Percentiles rank a stretch among this genome's conserved stretches.
These are phyloP conservation scores for Dinoponera quadriceps DNA, from an alignment of 1,140 invertebrate species.

Conservation along the genomic window DNA sequence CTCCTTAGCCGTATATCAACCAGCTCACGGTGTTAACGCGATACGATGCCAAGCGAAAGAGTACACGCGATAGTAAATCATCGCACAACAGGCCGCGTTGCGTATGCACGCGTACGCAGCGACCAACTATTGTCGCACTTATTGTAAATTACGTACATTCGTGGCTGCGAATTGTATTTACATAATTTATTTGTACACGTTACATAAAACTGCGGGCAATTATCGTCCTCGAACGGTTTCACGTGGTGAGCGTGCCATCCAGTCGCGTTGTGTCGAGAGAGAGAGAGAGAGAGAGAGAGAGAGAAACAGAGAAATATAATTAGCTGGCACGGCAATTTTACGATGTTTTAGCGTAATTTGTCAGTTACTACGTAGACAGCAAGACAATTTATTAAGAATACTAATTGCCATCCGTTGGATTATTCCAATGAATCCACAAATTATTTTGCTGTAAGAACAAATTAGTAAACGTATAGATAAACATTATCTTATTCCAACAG, in stretches of 20 bases:
- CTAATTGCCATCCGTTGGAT: too few relatives aligned
- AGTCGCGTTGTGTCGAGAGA: neutral
- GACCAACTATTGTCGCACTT: constrained; percentile 21
- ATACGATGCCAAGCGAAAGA: neutral
- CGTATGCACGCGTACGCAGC: neutral
- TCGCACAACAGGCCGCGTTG: neutral
- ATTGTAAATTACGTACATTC: constrained; percentile 10
- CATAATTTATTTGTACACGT: neutral
- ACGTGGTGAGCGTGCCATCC: neutral
- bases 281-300: neutral
- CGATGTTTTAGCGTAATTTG: too few relatives aligned
- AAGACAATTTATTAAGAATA: too few relatives aligned
- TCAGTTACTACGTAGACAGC: too few relatives aligned
- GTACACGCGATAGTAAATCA: constrained; percentile 41
- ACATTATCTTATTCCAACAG: too few relatives aligned
- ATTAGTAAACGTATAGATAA: too few relatives aligned
- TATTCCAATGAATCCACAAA: too few relatives aligned
- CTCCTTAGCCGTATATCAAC: constrained; percentile 16
- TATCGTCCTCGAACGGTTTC: neutral
- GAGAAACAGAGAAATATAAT: too few relatives aligned
- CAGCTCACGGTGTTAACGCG: neutral
- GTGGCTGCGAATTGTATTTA: neutral
- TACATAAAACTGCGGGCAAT: constrained; percentile 25
- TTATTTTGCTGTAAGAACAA: too few relatives aligned
- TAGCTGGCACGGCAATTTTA: too few relatives aligned